Conservation (phyloP, 2,113 vertebrate genomes). For the Microtus richardsoni region DNA sequence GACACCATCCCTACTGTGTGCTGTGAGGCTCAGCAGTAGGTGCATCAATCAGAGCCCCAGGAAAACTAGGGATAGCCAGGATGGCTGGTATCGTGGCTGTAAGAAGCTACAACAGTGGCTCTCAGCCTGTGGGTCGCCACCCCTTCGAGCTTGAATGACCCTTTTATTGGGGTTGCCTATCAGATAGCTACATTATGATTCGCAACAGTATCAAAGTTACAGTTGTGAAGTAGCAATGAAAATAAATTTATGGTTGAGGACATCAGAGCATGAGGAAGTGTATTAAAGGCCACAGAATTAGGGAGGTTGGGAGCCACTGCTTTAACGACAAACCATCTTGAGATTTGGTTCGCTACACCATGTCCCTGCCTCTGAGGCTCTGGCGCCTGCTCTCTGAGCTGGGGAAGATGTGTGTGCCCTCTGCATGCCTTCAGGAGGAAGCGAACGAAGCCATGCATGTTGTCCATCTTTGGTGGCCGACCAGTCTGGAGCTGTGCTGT, state of each 20-base stretch:
- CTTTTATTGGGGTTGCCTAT: neutral
- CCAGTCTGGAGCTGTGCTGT: fast-evolving
- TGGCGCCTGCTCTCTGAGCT: neutral
- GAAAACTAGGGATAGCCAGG: neutral
- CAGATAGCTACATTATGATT: neutral
- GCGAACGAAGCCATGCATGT: neutral
- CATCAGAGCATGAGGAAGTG: neutral
- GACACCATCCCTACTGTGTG: neutral
- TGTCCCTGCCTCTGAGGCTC: neutral
- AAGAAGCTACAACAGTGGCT: neutral
- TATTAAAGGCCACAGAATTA: neutral
- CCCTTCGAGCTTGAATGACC: neutral
- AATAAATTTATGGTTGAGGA: neutral
- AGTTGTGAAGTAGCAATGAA: too few species aligned
- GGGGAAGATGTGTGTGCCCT: neutral
- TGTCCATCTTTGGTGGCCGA: neutral
- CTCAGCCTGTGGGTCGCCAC: neutral
- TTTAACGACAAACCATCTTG: neutral
- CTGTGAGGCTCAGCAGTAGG: neutral
- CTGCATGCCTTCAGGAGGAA: neutral
- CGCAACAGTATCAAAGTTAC: neutral
- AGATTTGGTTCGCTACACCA: neutral
- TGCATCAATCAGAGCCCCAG: neutral
- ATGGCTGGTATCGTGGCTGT: fast-evolving
- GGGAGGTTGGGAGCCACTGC: neutral